Evolutionary conservation across 2,113 vertebrate genomes (phyloP), one percentile per base, ranked within the genome.

Genomic region (Cochlearius cochlearius): DNA sequence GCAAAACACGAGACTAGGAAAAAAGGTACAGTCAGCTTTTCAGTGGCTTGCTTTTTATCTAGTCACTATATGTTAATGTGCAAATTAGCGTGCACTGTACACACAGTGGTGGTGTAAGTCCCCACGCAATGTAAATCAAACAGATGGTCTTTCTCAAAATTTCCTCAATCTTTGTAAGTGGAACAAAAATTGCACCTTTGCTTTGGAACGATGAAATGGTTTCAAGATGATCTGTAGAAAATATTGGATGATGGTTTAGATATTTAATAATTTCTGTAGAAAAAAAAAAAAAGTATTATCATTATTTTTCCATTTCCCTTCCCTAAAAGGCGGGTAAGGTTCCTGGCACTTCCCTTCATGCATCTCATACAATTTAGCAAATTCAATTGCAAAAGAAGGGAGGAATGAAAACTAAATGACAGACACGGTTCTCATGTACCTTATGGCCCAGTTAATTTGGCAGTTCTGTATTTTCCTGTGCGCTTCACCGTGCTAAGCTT

Each of bases 151-250:
- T 66, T 26, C 74, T 75, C 56, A 71, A 26, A 59, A 77, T 71
- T 83, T 77, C 91, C 75, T 86, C 38, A 50, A 59, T 74, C 38
- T 85, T 41, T 66, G 4, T 41, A 74, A 95, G 52, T 47, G 55
- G 86, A 94, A 84, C n/a, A 55, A 86, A 71, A 87, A 56, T 91
- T 74, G 53, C 69, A 91, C 77, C 60, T 83, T 80, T 63, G 32
- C 60, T 84, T 67, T 78, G 84, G 68, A 63, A 87, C 41, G 75
- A 29, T 58, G 68, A 95, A 95, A 92, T 72, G 43, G 43, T 63
- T 95, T 95, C 86, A 92, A 68, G 86, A 59, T 52, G 73, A 81
- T 82, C 38, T 45, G 53, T 45, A 79, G 93, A 68, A 92, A 91
- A 75, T 22, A 19, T 3, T 47, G 69, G 60, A 43, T 92, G 87